Percentiles rank a stretch among this genome's conserved stretches.
These are phyloP conservation scores for Andrena dorsata DNA, from an alignment of 2,888 invertebrate genomes.

Conservation along the genomic window DNA sequence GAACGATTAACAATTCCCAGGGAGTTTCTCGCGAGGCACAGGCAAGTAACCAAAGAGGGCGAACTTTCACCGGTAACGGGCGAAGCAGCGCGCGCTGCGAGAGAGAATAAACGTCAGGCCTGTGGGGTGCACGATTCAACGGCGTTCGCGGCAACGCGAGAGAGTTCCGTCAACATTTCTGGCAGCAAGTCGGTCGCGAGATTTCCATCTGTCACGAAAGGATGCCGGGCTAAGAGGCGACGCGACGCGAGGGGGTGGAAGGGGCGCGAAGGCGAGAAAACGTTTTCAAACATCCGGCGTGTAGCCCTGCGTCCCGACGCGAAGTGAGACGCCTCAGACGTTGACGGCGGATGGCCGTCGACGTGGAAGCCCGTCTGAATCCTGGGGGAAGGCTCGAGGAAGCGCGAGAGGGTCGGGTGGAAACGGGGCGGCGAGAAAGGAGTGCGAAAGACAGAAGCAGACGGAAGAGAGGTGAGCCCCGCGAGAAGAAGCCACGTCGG, in stretches of 20 bases:
- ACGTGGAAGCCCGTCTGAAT: slow-evolving; percentile 62
- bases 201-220: slow-evolving; percentile 69
- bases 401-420: slow-evolving; percentile 28
- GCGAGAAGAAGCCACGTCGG: slow-evolving; percentile 74
- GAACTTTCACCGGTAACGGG: not conserved
- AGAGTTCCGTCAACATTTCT: slow-evolving; percentile 69
- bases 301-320: slow-evolving; percentile 66
- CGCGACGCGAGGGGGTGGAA: not conserved
- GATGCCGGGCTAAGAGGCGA: slow-evolving; percentile 39
- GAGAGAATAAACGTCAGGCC: slow-evolving; percentile 24
- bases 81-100: not conserved
- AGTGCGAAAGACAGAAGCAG: slow-evolving; percentile 51
- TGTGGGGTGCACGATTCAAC: slow-evolving; percentile 39
- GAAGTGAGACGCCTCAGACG: slow-evolving; percentile 73
- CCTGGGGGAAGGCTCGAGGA: slow-evolving; percentile 33
- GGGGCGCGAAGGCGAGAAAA: slow-evolving; percentile 55
- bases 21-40: too few species aligned
- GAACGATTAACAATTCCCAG: too few species aligned
- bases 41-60: too few species aligned
- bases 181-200: slow-evolving; percentile 65
- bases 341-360: slow-evolving; percentile 70
- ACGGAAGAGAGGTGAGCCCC: slow-evolving; percentile 46
- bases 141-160: slow-evolving; percentile 34
- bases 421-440: slow-evolving; percentile 50
- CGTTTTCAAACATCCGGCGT: slow-evolving; percentile 68